Evolutionary conservation across 2,113 vertebrate species (phyloP), one percentile per base, ranked within the genome.

Genomic region (Silurus meridionalis): DNA sequence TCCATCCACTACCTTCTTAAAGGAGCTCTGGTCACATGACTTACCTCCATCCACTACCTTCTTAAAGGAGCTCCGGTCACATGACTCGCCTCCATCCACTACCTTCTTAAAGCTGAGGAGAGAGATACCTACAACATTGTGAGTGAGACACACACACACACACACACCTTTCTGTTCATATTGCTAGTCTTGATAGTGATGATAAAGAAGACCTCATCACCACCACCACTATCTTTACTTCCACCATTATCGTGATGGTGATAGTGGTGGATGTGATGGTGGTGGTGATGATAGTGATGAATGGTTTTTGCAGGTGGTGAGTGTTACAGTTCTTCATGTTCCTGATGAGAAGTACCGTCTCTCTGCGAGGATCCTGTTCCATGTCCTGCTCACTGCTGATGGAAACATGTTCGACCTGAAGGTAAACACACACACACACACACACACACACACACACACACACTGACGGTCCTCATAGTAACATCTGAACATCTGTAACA

Each of bases 321-420:
- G 96, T 94, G 93, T 99, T 75, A 95, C 96, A 1, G 95, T 98
- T 82, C 90, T 99, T 91, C 98, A 99, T 37, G 83, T 99, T 91
- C 97, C 98, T 80, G 98, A 99, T 92, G 94, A 96, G 57, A 97
- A 92, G 89, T 97, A 97, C 90, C 93, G 93, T 37, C 94, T 99
- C 25, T 93, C 97, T 87, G 96, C 96, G 66, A 95, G 97, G 87
- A 92, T 98, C 90, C 92, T 99, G 0, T 97, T 97, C 88, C 97
- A 98, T 85, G 97, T 97, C 92, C 94, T 99, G 6, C 96, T 99
- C 83, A 96, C 97, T 58, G 92, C 95, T 83, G 96, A 96, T 84
- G 97, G 98, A 74, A 96, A 95, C 93, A 95, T 97, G 93, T 97
- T 95, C 19, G 96, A 99, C 85, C 94, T 99, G 80, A 99, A 99